Conservation (phyloP, 1,140 invertebrate genomes). For the Orius insidiosus region DNA sequence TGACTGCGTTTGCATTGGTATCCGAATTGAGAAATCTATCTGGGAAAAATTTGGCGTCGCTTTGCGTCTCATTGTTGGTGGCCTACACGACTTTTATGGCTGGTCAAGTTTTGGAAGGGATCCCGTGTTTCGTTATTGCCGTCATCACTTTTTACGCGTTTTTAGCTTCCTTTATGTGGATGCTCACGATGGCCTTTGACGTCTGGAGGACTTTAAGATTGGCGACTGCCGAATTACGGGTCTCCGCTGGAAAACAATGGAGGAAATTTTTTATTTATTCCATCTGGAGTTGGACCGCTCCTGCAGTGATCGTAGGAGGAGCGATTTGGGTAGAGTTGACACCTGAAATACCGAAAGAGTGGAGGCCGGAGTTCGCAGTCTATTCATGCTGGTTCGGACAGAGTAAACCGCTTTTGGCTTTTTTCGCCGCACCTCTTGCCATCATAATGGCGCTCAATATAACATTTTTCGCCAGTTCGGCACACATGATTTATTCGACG, state of each 20-base stretch:
- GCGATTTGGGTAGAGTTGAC: constrained; percentile 31
- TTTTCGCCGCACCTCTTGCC: constrained; percentile 33
- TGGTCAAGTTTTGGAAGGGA: constrained; percentile 21
- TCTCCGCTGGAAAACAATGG: constrained; percentile 26
- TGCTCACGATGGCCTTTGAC: constrained; percentile 39
- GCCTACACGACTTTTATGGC: constrained; percentile 31
- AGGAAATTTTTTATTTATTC: constrained; percentile 32
- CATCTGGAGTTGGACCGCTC: constrained; percentile 34
- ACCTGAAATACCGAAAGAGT: constrained; percentile 23
- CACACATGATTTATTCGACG: constrained; percentile 32
- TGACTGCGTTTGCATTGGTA: constrained; percentile 28
- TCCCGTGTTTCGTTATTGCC: constrained; percentile 26
- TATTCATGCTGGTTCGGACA: constrained; percentile 35
- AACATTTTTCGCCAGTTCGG: constrained; percentile 31
- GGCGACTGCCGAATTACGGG: constrained; percentile 31
- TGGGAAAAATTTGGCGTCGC: constrained; percentile 33
- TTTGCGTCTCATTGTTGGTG: constrained; percentile 28
- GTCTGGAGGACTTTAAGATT: constrained; percentile 33
- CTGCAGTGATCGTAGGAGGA: constrained; percentile 29
- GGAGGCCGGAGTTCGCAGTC: constrained; percentile 30
- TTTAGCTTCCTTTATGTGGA: constrained; percentile 39
- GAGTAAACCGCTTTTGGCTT: constrained; percentile 31
- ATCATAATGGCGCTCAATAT: constrained; percentile 31
- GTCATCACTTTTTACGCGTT: constrained; percentile 33
- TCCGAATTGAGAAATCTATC: constrained; percentile 33